A percentile compares a stretch with the other conserved stretches of the same genome.
phyloP scores from a whole-genome alignment of 2,113 vertebrate species.

The Taxidea taxus region DNA sequence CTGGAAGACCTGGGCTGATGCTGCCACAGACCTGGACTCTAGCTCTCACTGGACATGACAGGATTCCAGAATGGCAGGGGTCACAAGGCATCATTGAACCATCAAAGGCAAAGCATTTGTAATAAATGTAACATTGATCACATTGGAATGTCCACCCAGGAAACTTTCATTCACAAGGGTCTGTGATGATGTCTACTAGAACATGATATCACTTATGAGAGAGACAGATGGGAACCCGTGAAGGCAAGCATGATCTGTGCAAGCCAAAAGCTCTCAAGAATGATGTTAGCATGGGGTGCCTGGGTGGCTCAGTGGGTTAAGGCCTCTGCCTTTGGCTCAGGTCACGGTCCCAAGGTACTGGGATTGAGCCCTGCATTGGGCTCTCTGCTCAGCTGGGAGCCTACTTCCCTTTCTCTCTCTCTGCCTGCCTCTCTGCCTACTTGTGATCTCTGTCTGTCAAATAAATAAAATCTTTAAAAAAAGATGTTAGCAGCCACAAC shows the following conservation, averaged over 20 bases:
- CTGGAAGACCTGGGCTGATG: neutral
- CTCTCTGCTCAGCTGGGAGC: too few species aligned
- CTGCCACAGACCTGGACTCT: neutral
- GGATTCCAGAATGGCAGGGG: neutral
- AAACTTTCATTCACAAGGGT: neutral
- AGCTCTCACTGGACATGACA: neutral
- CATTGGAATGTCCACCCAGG: neutral
- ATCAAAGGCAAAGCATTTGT: neutral
- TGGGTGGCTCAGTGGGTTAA: too few species aligned
- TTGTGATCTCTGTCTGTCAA: too few species aligned
- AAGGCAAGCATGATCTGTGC: neutral
- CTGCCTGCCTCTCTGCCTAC: too few species aligned
- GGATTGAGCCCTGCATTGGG: too few species aligned
- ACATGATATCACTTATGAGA: neutral
- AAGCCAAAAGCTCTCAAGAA: neutral
- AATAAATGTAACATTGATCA: neutral
- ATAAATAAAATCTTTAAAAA: too few species aligned
- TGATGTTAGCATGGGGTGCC: too few species aligned
- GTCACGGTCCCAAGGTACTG: too few species aligned
- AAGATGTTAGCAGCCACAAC: neutral
- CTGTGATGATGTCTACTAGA: neutral
- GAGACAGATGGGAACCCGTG: neutral
- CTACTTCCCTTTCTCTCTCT: too few species aligned
- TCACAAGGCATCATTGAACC: neutral
- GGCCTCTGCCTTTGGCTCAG: too few species aligned